Evolutionary conservation across 2,797 vertebrate species (phyloP).

Genomic region (Crenichthys baileyi): DNA sequence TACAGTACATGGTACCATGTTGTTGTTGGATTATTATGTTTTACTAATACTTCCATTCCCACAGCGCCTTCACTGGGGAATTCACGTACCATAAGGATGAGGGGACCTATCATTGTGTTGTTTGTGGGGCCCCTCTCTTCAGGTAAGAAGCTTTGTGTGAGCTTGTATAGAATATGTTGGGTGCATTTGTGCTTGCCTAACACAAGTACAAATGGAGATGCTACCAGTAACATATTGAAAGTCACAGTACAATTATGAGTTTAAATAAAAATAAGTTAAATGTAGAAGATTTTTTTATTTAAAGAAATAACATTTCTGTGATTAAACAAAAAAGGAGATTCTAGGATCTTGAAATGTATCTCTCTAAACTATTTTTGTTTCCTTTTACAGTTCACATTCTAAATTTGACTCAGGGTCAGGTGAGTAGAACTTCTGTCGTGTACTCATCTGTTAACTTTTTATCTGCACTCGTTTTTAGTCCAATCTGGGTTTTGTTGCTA

Average conservation of each 20-base stretch:
- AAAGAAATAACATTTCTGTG: not conserved
- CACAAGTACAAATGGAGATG: too few relatives aligned
- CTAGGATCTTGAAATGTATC: too few relatives aligned
- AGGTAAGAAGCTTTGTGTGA: conserved; percentile 77
- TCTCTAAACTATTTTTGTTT: conserved; percentile 43
- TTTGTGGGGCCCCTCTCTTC: conserved; percentile 90
- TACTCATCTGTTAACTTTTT: not conserved
- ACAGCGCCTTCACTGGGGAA: conserved; percentile 93
- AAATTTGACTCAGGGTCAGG: conserved; percentile 98
- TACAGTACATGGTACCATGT: not conserved
- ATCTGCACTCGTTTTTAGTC: not conserved
- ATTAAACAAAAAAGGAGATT: too few relatives aligned
- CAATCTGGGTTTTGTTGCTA: too few relatives aligned
- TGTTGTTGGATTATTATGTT: not conserved
- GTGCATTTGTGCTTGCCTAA: not conserved
- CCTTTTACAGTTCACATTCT: conserved; percentile 88
- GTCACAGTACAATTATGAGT: not conserved
- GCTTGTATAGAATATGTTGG: not conserved
- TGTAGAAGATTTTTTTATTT: not conserved
- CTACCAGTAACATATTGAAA: not conserved
- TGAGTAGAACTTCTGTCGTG: conserved; percentile 72
- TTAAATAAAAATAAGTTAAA: not conserved
- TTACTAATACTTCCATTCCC: not conserved
- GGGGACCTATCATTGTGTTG: conserved; percentile 91
- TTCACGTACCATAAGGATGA: conserved; percentile 87